Conservation (phyloP, 2,797 vertebrate species). For the Otolemur crassicaudatus region DNA sequence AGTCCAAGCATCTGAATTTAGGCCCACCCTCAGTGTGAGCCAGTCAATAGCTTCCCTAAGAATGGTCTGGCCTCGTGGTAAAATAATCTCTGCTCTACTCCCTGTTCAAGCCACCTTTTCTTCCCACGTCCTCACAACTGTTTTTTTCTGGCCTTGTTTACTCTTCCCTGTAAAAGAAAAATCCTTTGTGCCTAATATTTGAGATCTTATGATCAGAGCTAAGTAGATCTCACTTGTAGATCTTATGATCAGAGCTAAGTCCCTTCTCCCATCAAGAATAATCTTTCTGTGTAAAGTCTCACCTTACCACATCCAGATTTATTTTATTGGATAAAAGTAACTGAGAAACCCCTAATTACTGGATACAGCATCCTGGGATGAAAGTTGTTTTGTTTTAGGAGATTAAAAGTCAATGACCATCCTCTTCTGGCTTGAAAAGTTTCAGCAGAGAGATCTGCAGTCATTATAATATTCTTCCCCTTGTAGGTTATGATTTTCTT, state of each 20-base stretch:
- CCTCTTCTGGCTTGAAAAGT: too few relatives aligned
- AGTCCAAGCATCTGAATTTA: not conserved
- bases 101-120: not conserved
- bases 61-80: not conserved
- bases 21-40: not conserved
- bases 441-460: too few relatives aligned
- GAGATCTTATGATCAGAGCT: not conserved
- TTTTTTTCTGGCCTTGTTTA: not conserved
- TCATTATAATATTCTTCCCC: too few relatives aligned
- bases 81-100: not conserved
- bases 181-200: not conserved
- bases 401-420: too few relatives aligned
- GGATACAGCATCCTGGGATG: too few relatives aligned
- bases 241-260: not conserved
- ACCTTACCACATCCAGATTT: not conserved
- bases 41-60: not conserved
- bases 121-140: not conserved
- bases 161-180: not conserved
- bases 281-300: not conserved
- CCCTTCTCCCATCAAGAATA: not conserved
- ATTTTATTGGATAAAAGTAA: slow-evolving; percentile 4
- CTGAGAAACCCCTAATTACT: not conserved
- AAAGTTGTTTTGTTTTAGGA: too few relatives aligned
- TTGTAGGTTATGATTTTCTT: too few relatives aligned
- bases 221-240: not conserved